Base-by-base conservation (phyloP, 2,888 invertebrate species). In the Antheraea yamamai region DNA sequence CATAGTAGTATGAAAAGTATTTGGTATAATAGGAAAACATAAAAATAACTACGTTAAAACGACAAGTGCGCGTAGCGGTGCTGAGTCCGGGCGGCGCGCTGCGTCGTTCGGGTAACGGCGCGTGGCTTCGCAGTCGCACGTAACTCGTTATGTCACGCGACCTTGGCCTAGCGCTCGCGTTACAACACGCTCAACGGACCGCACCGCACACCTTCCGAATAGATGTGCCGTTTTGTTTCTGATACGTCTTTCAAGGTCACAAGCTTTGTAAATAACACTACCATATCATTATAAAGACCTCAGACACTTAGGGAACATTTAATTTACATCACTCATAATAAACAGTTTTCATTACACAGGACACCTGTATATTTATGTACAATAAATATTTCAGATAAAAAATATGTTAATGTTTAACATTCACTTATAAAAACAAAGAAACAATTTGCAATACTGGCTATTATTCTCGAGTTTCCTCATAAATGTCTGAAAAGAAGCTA, bases 121-220 rank as follows among this genome's bases (percentile, higher is more conserved):
- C 58, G 73, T 68, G 30, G 64, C 30, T 66, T 55, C 78, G 78
- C 78, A 76, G 82, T 81, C 79, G 79, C 83, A 81, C 85, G 85
- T 85, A 87, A 87, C 80, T 82, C 81, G 78, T 87, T 87, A 85
- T 87, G 87, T 87, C 87, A 86, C 84, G 77, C 90, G 94, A 91
- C 94, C 94, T 94, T 94, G 94, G 92, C 92, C 92, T 91, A 92
- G 91, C 93, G 74, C 70, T 75, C 75, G 73, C 39, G 88, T 87
- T 88, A 87, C 87, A 82, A 82, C 82, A 83, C 84, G 80, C 83
- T 81, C 84, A 89, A 86, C 86, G 86, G 87, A 80, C 82, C 85
- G 84, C 79, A 80, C 82, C 85, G 84, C 79, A 80, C 83, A 80
- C 80, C 81, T 79, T 79, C 78, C 78, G 80, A 79, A 85, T 77